Evolutionary conservation across 2,113 vertebrate species (phyloP).

Genomic region (Dolichotis patagonum): DNA sequence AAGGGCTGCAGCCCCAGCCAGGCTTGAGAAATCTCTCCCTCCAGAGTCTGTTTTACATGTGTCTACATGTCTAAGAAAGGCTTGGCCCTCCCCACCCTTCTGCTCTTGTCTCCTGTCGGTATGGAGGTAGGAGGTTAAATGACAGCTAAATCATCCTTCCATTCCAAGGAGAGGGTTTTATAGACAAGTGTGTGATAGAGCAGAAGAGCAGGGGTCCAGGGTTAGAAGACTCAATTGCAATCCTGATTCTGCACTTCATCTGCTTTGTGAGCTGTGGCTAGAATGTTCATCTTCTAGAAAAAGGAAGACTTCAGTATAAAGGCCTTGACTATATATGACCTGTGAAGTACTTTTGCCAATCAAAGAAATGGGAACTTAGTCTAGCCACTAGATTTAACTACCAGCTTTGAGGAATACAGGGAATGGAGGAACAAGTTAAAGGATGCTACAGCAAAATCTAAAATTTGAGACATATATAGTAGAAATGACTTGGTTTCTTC

Average conservation of each 20-base stretch:
- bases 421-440: background rate
- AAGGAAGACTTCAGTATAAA: background rate
- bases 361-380: background rate
- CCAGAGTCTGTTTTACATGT: slow-evolving; percentile 6
- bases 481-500: background rate
- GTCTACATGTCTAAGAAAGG: background rate
- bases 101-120: background rate
- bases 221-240: background rate
- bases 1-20: background rate
- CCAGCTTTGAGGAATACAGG: background rate
- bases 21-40: background rate
- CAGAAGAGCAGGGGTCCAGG: background rate
- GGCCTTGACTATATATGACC: no score
- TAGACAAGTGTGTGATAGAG: background rate
- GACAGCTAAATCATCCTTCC: background rate
- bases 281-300: background rate
- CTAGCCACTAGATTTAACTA: background rate
- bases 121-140: background rate
- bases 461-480: background rate
- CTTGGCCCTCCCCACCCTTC: background rate
- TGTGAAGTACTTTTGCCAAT: background rate
- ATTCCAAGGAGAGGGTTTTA: slow-evolving; percentile 9
- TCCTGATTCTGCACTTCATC: background rate
- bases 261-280: background rate
- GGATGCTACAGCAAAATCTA: background rate